Evolutionary conservation across 2,113 vertebrate genomes (phyloP), one percentile per base, ranked within the genome.

Genomic region (Candoia aspera): DNA sequence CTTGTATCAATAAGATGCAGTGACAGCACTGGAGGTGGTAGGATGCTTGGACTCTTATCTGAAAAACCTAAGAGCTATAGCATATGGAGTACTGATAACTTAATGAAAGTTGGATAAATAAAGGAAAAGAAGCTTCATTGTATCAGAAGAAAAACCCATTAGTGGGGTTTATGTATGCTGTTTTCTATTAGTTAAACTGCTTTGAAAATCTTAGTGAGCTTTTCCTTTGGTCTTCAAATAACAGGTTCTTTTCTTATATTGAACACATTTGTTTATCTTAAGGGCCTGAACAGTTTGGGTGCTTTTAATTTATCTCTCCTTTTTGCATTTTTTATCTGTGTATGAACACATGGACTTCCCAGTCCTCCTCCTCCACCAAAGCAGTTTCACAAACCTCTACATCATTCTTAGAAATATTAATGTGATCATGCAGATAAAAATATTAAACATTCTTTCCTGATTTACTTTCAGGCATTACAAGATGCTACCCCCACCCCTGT

Each of bases 81-180:
- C 94, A 94, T 95, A 92, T 96, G 94, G 90, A 93, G 90, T 83
- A 91, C 93, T 93, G 95, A 95, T 97, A 96, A 95, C 93, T 95
- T 97, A 95, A 96, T 95, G 94, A 94, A 95, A 96, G 91, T 73
- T 95, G 93, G 92, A 95, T 96, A 97, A 96, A 95, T 97, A 95
- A 95, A 96, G 95, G 85, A 95, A 96, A 96, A 96, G 94, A 94
- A 94, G 49, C 86, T 94, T 93, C 91, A 92, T 95, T 58, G 90
- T 94, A 95, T 92, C 73, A 33, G 91, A 93, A 91, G 94, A 60
- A 94, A 92, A 94, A 96, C 95, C 96, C 87, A 96, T 96, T 96
- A 96, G 92, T 92, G 85, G 91, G 79, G 90, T 93, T 95, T 96
- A 91, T 96, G 90, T 94, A 94, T 96, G 92, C 95, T 96, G 95